A percentile compares a stretch with the other conserved stretches of the same genome.
Conservation (phyloP, 2,113 vertebrate species). For the Heliornis fulica region DNA sequence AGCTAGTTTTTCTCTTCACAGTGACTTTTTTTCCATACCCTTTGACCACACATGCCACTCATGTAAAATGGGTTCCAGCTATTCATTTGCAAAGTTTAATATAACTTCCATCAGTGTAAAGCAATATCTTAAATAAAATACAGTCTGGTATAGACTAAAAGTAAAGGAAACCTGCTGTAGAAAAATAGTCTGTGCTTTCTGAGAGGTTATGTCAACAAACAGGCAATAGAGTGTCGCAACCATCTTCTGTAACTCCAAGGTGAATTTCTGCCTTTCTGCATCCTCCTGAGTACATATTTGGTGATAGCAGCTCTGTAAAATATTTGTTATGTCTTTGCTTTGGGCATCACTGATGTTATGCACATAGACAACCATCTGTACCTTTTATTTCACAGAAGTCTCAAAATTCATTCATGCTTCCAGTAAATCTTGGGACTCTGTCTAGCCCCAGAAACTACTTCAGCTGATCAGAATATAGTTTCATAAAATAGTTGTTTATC, state of each 20-base stretch:
- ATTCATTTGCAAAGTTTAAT: neutral
- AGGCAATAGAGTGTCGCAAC: neutral
- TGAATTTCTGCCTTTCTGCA: neutral
- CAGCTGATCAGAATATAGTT: neutral
- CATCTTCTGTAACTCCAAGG: neutral
- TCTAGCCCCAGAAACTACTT: neutral
- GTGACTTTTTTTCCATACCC: neutral
- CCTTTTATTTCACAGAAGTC: neutral
- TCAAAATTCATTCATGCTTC: neutral
- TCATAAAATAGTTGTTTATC: neutral
- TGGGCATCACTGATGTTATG: neutral
- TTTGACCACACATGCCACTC: neutral
- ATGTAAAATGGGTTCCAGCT: neutral
- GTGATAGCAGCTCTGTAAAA: constrained; percentile 14
- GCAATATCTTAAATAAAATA: neutral
- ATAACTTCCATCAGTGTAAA: neutral
- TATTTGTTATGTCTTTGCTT: neutral
- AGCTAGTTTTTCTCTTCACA: neutral
- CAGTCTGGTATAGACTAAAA: neutral
- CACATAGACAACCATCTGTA: constrained; percentile 4
- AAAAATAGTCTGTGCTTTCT: neutral
- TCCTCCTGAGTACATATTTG: neutral
- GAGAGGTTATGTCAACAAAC: neutral
- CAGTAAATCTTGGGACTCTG: neutral
- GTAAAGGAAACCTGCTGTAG: neutral